A percentile compares a stretch with the other conserved stretches of the same genome.
Evolutionary conservation across 2,113 vertebrate species (phyloP).

Genomic region (Alces alces): DNA sequence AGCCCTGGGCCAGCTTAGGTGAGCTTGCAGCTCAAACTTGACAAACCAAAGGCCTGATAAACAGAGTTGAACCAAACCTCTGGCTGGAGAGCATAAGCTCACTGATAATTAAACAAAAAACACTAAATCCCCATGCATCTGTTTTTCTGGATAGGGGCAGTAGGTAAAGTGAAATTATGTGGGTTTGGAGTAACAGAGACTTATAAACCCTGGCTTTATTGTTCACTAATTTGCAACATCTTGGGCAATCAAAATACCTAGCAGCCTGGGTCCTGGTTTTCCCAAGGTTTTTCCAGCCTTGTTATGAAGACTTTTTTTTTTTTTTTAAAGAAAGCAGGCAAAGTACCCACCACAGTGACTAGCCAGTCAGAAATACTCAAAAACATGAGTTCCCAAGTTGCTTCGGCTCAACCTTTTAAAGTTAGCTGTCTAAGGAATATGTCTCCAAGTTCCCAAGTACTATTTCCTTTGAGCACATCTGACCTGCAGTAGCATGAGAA

Average conservation of each 20-base stretch:
- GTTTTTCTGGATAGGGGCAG: not conserved
- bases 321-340: not conserved
- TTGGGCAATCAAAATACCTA: not conserved
- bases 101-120: not conserved
- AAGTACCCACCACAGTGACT: not conserved
- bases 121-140: accelerated
- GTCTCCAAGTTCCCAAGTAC: not conserved
- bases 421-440: not conserved
- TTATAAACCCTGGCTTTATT: not conserved
- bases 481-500: not conserved
- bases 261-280: not conserved
- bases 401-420: not conserved
- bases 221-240: not conserved
- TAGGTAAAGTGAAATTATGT: not conserved
- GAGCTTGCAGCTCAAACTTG: not conserved
- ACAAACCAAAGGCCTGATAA: not conserved
- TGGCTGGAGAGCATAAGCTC: not conserved
- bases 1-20: not conserved
- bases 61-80: not conserved
- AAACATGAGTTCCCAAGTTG: too few species aligned
- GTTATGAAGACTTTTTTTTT: not conserved
- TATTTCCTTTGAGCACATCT: not conserved
- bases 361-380: not conserved
- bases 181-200: too few species aligned
- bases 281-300: not conserved